Base-by-base conservation (phyloP, 2,888 invertebrate genomes). In the Frankliniella fusca region DNA sequence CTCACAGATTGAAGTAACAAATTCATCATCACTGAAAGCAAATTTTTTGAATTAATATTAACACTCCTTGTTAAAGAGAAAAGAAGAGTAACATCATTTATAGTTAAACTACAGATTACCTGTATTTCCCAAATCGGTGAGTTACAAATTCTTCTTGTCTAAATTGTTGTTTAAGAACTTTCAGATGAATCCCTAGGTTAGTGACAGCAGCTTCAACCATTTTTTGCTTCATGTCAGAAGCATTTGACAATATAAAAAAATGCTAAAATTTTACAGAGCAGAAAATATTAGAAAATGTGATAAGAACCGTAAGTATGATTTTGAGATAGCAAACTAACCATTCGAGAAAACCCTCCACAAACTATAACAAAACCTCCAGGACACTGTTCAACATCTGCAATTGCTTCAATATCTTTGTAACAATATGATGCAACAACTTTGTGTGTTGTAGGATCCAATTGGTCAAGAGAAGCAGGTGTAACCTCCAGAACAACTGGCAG, bases 1-100 rank as follows among this genome's bases (percentile, higher is more conserved):
- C 90, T 99, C 99, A 23, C 96, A 95, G 84, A 98, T 93, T 0
- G 99, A 98, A 5, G 99, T 99, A 87, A 98, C 93, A 87, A 95
- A 95, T 87, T 97, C 96, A 89, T 99, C 99, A 18, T 94, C 94
- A 87, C 98, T 98, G 88, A 84, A 92, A 89, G 80, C 81, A 61
- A 7, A 61, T 20, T 61, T 11, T 8, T n/a, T 27, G 2, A 70
- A 48, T 50, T 65, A 61, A 27, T 48, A 23, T 49, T 81, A 61
- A 54, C 18, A 70, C 3, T 70, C 3, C 70, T 9, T 15, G 38
- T 50, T 50, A 70, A 23, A 23, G 11, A n/a, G n/a, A n/a, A n/a
- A n/a, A n/a, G n/a, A n/a, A n/a, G n/a, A n/a, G n/a, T n/a, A 65
- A 70, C 11, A 3, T 70, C 23, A 70, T 23, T 9, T 70, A 23